Evolutionary conservation across 2,888 invertebrate genomes (phyloP), one percentile per base, ranked within the genome.

Genomic region (Parascotia fuliginaria): DNA sequence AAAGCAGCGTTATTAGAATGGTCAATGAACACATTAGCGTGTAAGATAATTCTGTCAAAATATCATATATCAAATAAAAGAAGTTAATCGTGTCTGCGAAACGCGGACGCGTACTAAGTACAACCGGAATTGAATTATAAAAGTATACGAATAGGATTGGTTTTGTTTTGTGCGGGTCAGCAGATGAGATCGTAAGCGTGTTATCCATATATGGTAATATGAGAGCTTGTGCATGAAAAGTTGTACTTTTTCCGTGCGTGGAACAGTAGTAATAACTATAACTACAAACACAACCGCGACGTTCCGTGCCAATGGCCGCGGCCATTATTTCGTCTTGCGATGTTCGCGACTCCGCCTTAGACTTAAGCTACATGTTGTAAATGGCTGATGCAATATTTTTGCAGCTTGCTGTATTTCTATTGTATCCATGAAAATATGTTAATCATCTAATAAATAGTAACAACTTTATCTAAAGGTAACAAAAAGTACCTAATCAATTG

Each of bases 261-360:
- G 68, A 73, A 70, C 70, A 65, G 66, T 73, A 65, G 74, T 70
- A 74, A 73, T 70, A 75, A 74, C 64, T 74, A 75, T 71, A 79
- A 75, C 77, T 75, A 75, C 77, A 74, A 70, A 75, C 79, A 81
- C 85, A 83, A 85, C 79, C 86, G 87, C 40, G 71, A 74, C 88
- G 89, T 85, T 83, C 78, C 87, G 82, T 69, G 72, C 85, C 80
- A 85, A 64, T 81, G 75, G 78, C 41, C 78, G 71, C 83, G 70
- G 75, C 83, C 79, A 87, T 88, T 81, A 77, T 71, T 80, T 76
- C 65, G 76, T 74, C 74, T 79, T 71, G 75, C 72, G 37, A 49
- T 42, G 39, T 43, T 31, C 42, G 27, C 60, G 34, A 38, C 57
- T 44, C 60, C 42, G 55, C 40, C 55, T 60, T 67, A 54, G 43